Base-by-base conservation (phyloP, 2,797 vertebrate genomes). In the Acestrorhynchus altus region DNA sequence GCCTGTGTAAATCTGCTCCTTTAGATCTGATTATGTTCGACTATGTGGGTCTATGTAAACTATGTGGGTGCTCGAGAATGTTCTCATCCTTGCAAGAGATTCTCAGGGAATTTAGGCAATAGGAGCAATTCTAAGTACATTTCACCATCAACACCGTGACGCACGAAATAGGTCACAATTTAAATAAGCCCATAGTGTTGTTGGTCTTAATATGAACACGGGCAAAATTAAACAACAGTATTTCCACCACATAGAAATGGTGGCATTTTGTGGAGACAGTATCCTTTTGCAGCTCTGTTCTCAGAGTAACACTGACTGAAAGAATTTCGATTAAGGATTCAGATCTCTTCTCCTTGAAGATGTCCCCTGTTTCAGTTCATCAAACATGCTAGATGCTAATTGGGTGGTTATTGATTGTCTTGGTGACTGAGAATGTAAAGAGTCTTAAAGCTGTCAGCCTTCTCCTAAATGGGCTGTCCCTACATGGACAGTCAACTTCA, bases 81-180 rank as follows among this genome's bases (percentile, higher is more conserved):
- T 44, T 18, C 26, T 68, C 26, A 31, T 31, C 66, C 46, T 51
- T 35, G n/a, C 26, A 39, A 8, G 35, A 46, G 22, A 40, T 15
- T 61, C 40, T 61, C 20, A 16, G 28, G 26, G 20, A 20, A 49
- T 51, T 52, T 47, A 66, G 42, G 64, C 47, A 42, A 64, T 22
- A 42, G 4, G 28, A 42, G 61, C n/a, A 40, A 42, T 12, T 10
- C 9, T 16, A 26, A 44, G 35, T 61, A 40, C 16, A 68, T 74
- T 52, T 42, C 16, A 22, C 2, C 65, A 26, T 69, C 12, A 20
- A 18, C 16, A 64, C n/a, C 15, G 59, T 28, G 64, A 63, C 18
- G 26, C 54, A 63, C 63, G 18, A 69, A 79, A 64, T 69, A 57
- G 71, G 64, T 79, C n/a, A 4, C 15, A 42, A 35, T 69, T 74